Base-by-base conservation (phyloP, 1,140 invertebrate genomes). In the Gonioctena quinquepunctata region DNA sequence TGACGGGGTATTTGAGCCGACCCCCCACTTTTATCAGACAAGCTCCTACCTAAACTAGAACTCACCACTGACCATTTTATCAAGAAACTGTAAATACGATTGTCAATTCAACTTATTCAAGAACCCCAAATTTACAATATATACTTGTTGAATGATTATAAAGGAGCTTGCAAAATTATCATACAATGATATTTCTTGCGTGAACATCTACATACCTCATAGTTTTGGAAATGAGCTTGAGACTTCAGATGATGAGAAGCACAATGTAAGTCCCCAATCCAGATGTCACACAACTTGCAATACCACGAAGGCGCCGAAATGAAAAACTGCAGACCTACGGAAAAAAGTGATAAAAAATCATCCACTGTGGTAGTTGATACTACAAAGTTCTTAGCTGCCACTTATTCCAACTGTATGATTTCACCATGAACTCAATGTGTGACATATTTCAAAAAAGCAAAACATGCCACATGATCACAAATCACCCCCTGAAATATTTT, bases 251-350 rank as follows among this genome's bases (percentile, higher is more conserved):
- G 94, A 3, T 92, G 87, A 22, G 91, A 93, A 7, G 93, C 93
- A 83, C 93, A 94, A 82, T 94, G 92, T 49, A 94, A 86, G 82
- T 96, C 94, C 0, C 93, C 94, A 73, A 95, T 93, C 91, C 93
- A 96, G 69, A 89, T 86, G 80, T 93, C 89, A 75, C 94, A 96
- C 27, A 96, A 85, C 78, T 93, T 93, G 82, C 94, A 96, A 83
- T 93, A 96, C 93, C 93, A 95, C n/a, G 92, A 92, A 11, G 91
- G 91, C 0, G 93, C 90, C 3, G 93, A 91, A 69, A 93, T 90
- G 81, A 95, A 91, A 84, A 95, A 95, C 80, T 94, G 93, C 48
- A 95, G 84, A 16, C 94, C 92, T 92, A 84, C 49, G 85, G 85
- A 61, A 70, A 75, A 42, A 52, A 54, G 56, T 52, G 52, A 19